phyloP scores from a whole-genome alignment of 2,888 invertebrate genomes.

The Drosophila melanosoma region DNA sequence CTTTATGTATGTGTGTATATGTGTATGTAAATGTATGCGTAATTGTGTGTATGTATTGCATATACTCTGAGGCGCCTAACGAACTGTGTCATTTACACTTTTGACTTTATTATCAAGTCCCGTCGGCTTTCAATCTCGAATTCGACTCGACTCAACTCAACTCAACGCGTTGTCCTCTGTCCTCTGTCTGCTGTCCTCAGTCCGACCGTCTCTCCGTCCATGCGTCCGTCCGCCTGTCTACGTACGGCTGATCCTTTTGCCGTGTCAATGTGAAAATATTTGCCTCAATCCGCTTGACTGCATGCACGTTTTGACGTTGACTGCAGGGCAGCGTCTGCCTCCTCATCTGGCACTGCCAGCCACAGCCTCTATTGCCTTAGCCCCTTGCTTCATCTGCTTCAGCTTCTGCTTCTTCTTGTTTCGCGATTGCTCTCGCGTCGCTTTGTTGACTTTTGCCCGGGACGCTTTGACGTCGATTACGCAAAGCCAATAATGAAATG shows the following conservation, averaged over 20 bases:
- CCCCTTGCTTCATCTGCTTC: not conserved
- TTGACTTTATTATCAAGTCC: conserved; percentile 72
- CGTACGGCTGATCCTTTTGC: conserved; percentile 55
- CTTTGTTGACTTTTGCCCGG: conserved; percentile 77
- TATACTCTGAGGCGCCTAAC: conserved; percentile 72
- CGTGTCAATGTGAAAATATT: conserved; percentile 81
- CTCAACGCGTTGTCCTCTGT: conserved; percentile 15
- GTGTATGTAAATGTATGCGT: conserved; percentile 27
- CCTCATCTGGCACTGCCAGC: not conserved
- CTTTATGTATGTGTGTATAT: conserved; percentile 10
- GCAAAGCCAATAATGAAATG: conserved; percentile 83
- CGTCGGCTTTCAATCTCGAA: conserved; percentile 57
- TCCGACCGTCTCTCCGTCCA: not conserved
- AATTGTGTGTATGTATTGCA: conserved; percentile 44
- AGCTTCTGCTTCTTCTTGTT: conserved; percentile 12
- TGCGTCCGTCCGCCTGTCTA: conserved; percentile 21
- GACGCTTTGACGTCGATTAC: conserved; percentile 81
- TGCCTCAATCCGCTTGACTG: conserved; percentile 81
- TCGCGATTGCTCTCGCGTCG: conserved; percentile 35
- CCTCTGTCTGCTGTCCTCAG: not conserved
- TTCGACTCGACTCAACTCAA: conserved; percentile 26
- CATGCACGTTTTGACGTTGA: conserved; percentile 75
- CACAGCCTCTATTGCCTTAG: not conserved
- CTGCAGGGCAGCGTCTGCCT: conserved; percentile 54
- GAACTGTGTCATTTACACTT: conserved; percentile 83